phyloP scores from a whole-genome alignment of 2,797 vertebrate genomes.

The Macropus fuliginosus region DNA sequence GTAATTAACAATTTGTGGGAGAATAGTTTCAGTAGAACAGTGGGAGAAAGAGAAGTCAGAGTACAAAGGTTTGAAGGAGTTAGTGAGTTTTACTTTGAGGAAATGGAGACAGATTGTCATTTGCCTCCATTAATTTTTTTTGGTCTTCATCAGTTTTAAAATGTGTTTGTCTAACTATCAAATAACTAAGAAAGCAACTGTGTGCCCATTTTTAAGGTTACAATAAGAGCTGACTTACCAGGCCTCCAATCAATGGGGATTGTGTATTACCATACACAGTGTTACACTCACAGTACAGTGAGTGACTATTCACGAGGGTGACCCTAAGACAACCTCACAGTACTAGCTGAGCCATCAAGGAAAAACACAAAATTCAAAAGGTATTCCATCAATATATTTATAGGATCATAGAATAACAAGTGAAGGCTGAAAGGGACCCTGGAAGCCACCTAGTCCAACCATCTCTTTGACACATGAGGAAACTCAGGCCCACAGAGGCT shows the following conservation, averaged over 20 bases:
- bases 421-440: not conserved
- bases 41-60: not conserved
- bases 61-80: not conserved
- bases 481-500: not conserved
- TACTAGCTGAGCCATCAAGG: not conserved
- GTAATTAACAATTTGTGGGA: not conserved
- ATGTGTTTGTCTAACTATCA: constrained; percentile 27
- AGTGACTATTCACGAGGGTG: not conserved
- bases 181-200: constrained; percentile 20
- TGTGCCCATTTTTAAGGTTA: not conserved
- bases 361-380: not conserved
- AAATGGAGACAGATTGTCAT: not conserved
- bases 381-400: not conserved
- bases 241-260: not conserved
- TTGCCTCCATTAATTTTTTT: not conserved
- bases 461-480: not conserved
- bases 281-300: not conserved
- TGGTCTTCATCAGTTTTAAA: constrained; percentile 22
- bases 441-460: not conserved
- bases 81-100: not conserved
- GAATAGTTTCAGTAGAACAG: not conserved
- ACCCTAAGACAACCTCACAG: not conserved
- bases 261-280: not conserved
- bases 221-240: not conserved
- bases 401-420: not conserved